Base-by-base conservation (phyloP, 2,888 invertebrate species). In the Xestia rhomboidea region DNA sequence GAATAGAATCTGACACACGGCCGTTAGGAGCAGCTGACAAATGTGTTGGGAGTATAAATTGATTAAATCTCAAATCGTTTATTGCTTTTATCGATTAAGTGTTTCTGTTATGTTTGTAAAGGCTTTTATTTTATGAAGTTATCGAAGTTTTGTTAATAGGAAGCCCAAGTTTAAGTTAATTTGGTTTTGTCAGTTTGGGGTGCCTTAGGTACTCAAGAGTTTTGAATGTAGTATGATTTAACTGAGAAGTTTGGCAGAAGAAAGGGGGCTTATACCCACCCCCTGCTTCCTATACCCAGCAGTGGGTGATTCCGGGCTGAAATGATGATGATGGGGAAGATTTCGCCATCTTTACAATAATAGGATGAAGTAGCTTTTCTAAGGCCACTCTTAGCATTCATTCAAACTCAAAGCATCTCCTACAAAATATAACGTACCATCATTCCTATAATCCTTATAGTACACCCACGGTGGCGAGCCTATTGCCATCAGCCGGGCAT, bases 1-100 rank as follows among this genome's bases (percentile, higher is more conserved):
- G 87, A 87, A 88, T 85, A 84, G 75, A 62, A 38, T 44, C 78
- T 62, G 84, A 91, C 91, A 89, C 84, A 93, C 89, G 41, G 88
- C 7, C 41, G 24, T 0, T 38, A 15, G 0, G 73, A 66, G 54
- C 46, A n/a, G 18, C 82, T 51, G 30, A 69, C 84, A 72, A 44
- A 60, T 15, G 51, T 49, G 49, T 15, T 38, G 51, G 30, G 64
- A 51, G 46, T 44, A 15, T 34, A 41, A 57, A 71, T 71, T 44
- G 24, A 63, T 51, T 51, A 10, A 30, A n/a, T n/a, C n/a, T n/a
- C n/a, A n/a, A n/a, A n/a, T n/a, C n/a, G n/a, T n/a, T n/a, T n/a
- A n/a, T n/a, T n/a, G n/a, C n/a, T n/a, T n/a, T n/a, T n/a, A n/a
- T n/a, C n/a, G n/a, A n/a, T n/a, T n/a, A n/a, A n/a, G n/a, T 6